These are phyloP conservation scores for Pegoplata infirma DNA, from an alignment of 2,888 invertebrate genomes.

Conservation along the genomic window DNA sequence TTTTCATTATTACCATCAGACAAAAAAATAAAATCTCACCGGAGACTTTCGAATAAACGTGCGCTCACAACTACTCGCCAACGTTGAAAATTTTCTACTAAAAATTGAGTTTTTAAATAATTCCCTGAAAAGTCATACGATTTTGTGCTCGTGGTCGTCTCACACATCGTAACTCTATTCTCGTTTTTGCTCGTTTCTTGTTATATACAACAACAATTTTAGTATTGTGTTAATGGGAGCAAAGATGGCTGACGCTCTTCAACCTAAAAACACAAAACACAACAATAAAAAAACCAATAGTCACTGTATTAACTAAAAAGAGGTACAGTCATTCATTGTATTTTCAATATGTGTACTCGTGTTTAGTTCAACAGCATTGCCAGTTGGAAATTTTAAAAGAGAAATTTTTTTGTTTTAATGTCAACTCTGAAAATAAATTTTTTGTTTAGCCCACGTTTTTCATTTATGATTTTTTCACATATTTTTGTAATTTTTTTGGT, in stretches of 20 bases:
- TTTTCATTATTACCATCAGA: constrained; percentile 52
- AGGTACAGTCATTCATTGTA: constrained; percentile 55
- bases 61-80: constrained; percentile 72
- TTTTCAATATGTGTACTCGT: neutral
- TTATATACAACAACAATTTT: constrained; percentile 49
- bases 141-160: constrained; percentile 50
- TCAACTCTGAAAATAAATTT: constrained; percentile 17
- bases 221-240: constrained; percentile 68
- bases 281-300: constrained; percentile 29
- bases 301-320: constrained; percentile 36
- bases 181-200: constrained; percentile 49
- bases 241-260: constrained; percentile 73
- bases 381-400: constrained; percentile 39
- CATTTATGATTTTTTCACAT: neutral
- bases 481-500: constrained; percentile 19
- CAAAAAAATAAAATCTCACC: constrained; percentile 63
- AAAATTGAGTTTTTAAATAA: constrained; percentile 68
- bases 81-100: constrained; percentile 76
- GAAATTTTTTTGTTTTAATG: constrained; percentile 35
- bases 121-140: constrained; percentile 60
- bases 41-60: constrained; percentile 63
- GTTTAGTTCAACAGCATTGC: constrained; percentile 30
- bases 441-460: neutral
- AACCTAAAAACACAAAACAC: neutral
- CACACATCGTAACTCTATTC: constrained; percentile 59